Evolutionary conservation across 2,113 vertebrate genomes (phyloP).

Genomic region (Chunga burmeisteri): DNA sequence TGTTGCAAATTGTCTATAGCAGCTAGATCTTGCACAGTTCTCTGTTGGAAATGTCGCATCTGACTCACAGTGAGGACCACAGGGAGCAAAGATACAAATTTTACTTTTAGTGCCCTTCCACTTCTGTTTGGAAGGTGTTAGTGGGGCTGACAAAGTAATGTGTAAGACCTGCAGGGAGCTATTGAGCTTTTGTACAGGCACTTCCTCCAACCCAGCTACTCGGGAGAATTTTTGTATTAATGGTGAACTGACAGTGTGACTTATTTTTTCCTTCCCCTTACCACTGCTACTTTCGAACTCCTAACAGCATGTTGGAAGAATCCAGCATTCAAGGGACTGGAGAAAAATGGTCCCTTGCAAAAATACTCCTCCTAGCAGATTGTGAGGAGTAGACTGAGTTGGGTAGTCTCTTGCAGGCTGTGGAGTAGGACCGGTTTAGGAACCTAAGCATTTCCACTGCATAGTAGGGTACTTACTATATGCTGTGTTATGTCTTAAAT

Average conservation of each 20-base stretch:
- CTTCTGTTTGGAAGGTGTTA: neutral
- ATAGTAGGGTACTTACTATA: neutral
- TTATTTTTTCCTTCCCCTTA: neutral
- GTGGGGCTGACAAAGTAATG: neutral
- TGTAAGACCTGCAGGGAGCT: neutral
- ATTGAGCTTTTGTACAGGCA: neutral
- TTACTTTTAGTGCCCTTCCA: neutral
- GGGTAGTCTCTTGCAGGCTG: neutral
- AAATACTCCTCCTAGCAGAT: no score
- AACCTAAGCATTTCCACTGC: neutral
- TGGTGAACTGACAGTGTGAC: neutral
- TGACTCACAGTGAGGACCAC: neutral
- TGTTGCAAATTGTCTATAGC: neutral
- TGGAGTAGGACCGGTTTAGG: neutral
- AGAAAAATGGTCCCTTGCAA: neutral
- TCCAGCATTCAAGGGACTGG: neutral
- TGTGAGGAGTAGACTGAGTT: neutral
- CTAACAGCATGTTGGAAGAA: neutral
- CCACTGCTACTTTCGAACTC: neutral
- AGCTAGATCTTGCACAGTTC: neutral
- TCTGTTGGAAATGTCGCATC: neutral
- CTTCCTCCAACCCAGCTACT: neutral
- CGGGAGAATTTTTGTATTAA: neutral
- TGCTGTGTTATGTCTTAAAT: neutral
- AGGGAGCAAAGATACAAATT: neutral